Base-by-base conservation (phyloP, 2,113 vertebrate genomes). In the Channa argus region DNA sequence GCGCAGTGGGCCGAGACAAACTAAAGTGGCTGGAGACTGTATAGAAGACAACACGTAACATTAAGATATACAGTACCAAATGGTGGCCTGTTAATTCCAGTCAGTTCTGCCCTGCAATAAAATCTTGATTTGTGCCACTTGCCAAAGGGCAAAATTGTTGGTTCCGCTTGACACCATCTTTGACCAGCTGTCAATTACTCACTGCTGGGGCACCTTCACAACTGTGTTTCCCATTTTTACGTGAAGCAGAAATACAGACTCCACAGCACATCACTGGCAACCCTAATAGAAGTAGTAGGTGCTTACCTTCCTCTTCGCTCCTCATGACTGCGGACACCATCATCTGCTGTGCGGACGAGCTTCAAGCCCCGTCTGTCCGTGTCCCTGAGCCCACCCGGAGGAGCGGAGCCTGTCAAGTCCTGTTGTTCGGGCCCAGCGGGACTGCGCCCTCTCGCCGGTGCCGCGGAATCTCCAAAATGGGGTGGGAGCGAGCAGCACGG, bases 401-500 rank as follows among this genome's bases (percentile, higher is more conserved):
- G 59, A 53, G 55, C 37, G 51, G 36, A 46, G 14, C n/a, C 38
- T 61, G 45, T 46, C 15, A 2, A 24, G 41, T 34, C 10, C 73
- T 13, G 54, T 13, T 13, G 54, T 39, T 12, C 39, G 14, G 59
- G 59, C 34, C 84, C 71, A 51, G 74, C 12, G 39, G 64, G 34
- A 41, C 37, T 34, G 41, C 13, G 64, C 65, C 68, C 55, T 50
- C 43, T 24, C 24, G 24, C 74, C 36, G 68, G 71, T 77, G 77
- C 68, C 52, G 60, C 61, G 49, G 71, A 78, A 62, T 75, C 74
- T 81, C 52, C 62, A 63, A 46, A 2, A 34, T 5, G 61, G 33
- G 1, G 51, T 65, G 59, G 72, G 73, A 50, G 51, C 80, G 79
- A 75, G 83, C 83, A 24, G 59, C 83, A 9, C 12, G 0, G 60